Base-by-base conservation (phyloP, 2,797 vertebrate genomes). In the Silurus aristotelis region DNA sequence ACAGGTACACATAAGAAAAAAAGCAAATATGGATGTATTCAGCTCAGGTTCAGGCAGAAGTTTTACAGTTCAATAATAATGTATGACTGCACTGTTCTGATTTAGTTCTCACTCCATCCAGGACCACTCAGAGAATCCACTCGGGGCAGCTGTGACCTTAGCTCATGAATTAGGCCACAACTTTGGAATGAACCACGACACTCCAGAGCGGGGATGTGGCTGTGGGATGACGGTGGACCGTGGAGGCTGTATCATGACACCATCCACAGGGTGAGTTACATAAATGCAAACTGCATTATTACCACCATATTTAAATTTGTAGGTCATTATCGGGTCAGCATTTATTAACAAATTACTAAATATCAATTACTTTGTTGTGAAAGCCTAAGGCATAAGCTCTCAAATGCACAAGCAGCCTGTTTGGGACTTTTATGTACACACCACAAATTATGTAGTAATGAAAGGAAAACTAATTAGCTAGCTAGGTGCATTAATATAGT, bases 161-260 rank as follows among this genome's bases (percentile, higher is more conserved):
- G 98, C 98, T 55, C 98, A 99, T 0, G 98, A 99, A 84, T 94
- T 99, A 68, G 98, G 98, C 60, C 98, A 99, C 95, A 99, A 99
- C 87, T 98, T 99, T 77, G 98, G 98, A 12, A 99, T 99, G 98
- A 99, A 99, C 91, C 98, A 99, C 0, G 98, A 99, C 90, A 99
- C 98, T 0, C 92, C 96, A 77, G 98, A 99, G 83, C 92, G 98
- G 68, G 97, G 97, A 66, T 99, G 98, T 9, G 96, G 95, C 92
- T 99, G 98, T 94, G 95, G 93, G 73, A 94, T 94, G 2, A 95
- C 96, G 0, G 93, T 94, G 0, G 97, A 98, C 1, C 97, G 96
- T 38, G 98, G 98, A 2, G 97, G 98, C 66, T 99, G 98, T 94
- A 99, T 99, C 93, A 99, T 99, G 98, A 98, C 98, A 88, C 97